Base-by-base conservation (phyloP, 1,140 invertebrate genomes). In the Agrilus planipennis region DNA sequence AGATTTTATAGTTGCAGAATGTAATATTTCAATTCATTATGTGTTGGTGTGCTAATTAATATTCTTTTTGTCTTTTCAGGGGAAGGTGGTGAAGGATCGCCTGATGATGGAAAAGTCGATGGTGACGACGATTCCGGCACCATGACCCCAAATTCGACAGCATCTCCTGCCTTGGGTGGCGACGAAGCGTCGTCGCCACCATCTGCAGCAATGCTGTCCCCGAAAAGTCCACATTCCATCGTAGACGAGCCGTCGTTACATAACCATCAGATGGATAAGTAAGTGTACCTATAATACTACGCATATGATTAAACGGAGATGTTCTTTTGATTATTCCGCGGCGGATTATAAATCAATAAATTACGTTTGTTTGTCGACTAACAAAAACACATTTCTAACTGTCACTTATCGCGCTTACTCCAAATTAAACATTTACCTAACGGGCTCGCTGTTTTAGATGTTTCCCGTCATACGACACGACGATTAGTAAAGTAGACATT, bases 71-170 rank as follows among this genome's bases (percentile, higher is more conserved):
- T 49, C 53, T 51, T 69, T 70, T 2, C 57, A 73, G 71, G 71
- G 69, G 71, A 72, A 67, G 71, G 71, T 53, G 70, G 70, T 50
- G 55, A 69, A 60, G 51, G 61, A 61, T 56, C 70, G 60, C 57
- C 59, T 40, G 57, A 62, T 38, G 54, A 54, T 23, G 60, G 60
- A 16, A 61, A 61, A 44, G 22, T 71, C 37, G 70, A 72, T 42
- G 69, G 65, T 36, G 70, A 72, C 30, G 71, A 71, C 42, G 68
- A 59, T 6, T 66, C 68, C 36, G 70, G 70, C 44, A 67, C 69
- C 11, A 64, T 69, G 49, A 71, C 69, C 45, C 69, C 70, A 4
- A 68, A 61, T 17, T 69, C 69, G 36, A 63, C 58, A n/a, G 63
- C 56, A 12, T 60, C 60, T 20, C 55, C 54, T 7, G 31, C 38